Conservation (phyloP, 2,797 vertebrate genomes). For the Chaetophractus vellerosus region DNA sequence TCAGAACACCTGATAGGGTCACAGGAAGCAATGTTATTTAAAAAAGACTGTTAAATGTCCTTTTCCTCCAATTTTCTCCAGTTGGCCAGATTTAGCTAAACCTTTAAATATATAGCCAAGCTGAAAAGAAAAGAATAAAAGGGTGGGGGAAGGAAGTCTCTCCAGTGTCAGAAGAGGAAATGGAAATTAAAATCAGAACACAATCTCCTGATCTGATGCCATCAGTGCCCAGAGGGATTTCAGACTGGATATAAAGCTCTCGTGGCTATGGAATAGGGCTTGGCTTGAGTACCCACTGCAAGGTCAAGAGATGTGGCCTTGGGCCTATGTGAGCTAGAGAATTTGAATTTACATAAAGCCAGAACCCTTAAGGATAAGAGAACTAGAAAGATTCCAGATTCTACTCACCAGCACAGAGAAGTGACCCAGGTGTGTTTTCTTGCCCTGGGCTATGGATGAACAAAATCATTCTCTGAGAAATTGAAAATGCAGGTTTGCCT, state of each 20-base stretch:
- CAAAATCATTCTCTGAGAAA: conserved; percentile 25
- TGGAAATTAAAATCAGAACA: background rate
- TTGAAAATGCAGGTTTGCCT: conserved; percentile 54
- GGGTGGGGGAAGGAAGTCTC: background rate
- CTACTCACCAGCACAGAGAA: background rate
- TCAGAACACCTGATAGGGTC: background rate
- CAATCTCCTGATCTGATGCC: background rate
- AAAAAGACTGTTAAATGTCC: background rate
- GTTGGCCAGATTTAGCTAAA: conserved; percentile 5
- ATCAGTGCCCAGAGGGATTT: background rate
- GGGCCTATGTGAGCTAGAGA: background rate
- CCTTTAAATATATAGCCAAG: background rate
- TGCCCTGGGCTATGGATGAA: background rate
- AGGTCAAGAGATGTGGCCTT: background rate
- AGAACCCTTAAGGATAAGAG: background rate
- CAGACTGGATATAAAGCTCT: background rate
- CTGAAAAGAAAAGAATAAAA: background rate
- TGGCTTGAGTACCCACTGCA: background rate
- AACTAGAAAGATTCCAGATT: conserved; percentile 45
- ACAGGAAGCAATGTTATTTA: background rate
- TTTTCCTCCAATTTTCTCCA: background rate
- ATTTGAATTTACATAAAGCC: conserved; percentile 48
- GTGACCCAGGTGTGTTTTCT: conserved; percentile 39
- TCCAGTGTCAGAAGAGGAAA: background rate
- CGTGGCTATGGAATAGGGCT: background rate